Conservation (phyloP, 2,888 invertebrate species). For the Drosophila austrosaltans region DNA sequence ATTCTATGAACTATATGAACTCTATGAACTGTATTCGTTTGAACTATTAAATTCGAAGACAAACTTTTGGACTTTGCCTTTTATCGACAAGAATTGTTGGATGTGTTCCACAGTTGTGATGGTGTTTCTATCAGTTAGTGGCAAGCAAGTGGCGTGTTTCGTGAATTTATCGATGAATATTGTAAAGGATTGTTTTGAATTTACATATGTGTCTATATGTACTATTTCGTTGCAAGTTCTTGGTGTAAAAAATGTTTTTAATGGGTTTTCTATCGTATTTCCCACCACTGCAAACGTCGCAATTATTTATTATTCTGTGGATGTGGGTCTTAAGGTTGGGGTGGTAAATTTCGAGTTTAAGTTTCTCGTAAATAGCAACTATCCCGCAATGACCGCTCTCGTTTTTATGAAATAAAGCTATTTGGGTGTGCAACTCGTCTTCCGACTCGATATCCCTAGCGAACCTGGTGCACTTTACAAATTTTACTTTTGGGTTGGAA, state of each 20-base stretch:
- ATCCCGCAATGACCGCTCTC: not conserved
- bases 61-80: constrained; percentile 5
- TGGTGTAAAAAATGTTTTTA: constrained; percentile 3
- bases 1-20: not conserved
- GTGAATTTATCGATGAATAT: constrained; percentile 4
- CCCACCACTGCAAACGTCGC: not conserved
- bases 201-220: constrained; percentile 6
- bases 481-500: not conserved
- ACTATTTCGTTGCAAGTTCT: constrained; percentile 1
- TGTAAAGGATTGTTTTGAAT: constrained; percentile 6
- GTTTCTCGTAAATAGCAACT: not conserved
- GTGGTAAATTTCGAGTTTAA: not conserved
- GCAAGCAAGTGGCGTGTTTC: not conserved
- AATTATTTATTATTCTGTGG: constrained; percentile 12
- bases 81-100: constrained; percentile 3
- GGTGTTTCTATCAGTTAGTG: not conserved
- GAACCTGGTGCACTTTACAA: not conserved
- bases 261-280: constrained; percentile 2
- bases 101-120: not conserved
- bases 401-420: not conserved
- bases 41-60: not conserved
- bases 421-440: constrained; percentile 3
- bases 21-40: not conserved
- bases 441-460: not conserved
- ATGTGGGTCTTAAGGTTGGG: constrained; percentile 1